phyloP scores from a whole-genome alignment of 2,113 vertebrate species.

The Geococcyx californianus region DNA sequence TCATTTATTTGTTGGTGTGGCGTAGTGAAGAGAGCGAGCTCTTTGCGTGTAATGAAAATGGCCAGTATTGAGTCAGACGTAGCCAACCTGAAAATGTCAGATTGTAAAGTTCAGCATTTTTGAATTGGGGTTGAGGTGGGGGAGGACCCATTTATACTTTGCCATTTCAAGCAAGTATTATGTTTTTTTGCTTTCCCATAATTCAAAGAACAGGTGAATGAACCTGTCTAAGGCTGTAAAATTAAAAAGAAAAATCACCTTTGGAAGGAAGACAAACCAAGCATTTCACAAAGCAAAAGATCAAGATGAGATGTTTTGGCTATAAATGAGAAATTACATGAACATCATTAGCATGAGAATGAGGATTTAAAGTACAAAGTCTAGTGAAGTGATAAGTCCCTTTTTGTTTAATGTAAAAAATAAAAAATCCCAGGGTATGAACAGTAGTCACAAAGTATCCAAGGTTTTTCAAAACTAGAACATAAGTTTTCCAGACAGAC shows the following conservation, averaged over 20 bases:
- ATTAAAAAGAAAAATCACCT: conserved; percentile 12
- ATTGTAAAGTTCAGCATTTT: conserved; percentile 8
- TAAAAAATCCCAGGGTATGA: not conserved
- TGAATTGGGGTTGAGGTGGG: not conserved
- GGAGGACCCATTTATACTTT: not conserved
- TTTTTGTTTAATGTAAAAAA: not conserved
- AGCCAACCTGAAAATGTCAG: conserved; percentile 38
- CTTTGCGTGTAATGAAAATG: not conserved
- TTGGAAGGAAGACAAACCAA: not conserved
- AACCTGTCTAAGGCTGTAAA: conserved; percentile 12
- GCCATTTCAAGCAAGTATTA: conserved; percentile 33
- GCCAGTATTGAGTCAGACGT: not conserved
- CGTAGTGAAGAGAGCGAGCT: not conserved
- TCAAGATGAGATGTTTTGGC: not conserved
- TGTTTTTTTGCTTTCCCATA: not conserved
- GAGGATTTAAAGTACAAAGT: not conserved
- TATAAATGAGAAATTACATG: not conserved
- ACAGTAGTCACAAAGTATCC: not conserved
- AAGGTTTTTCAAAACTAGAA: not conserved
- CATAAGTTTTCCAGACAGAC: not conserved
- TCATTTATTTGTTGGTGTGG: not conserved
- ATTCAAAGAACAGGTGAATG: conserved; percentile 22
- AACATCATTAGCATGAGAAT: not conserved
- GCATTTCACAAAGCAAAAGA: not conserved
- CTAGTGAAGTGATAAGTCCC: not conserved